Evolutionary conservation across 2,113 vertebrate species (phyloP), one percentile per base, ranked within the genome.

Genomic region (Marcusenius ussheri): DNA sequence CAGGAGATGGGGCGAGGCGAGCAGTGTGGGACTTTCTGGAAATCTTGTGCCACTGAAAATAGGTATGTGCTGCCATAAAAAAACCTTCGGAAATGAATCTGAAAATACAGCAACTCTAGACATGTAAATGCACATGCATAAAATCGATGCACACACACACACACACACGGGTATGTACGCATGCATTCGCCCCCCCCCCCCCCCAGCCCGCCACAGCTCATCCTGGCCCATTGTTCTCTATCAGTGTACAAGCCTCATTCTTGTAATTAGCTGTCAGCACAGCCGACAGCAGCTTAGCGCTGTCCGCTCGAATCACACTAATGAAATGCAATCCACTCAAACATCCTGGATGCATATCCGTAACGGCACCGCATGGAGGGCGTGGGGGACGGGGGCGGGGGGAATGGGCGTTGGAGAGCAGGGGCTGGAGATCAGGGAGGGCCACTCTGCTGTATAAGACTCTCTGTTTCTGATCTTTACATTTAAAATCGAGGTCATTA

Each of bases 181-280:
- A 89, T 31, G 24, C 88, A 83, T 74, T 11, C 35, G 4, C 39
- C 66, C 50, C 35, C 84, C 94, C 50, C 35, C 84, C 94, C 93
- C 92, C 94, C 94, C 27, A 92, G 93, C 94, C 58, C 94, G 92
- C 92, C 91, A 87, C 91, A 58, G 94, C 94, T 95, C 95, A 95
- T 96, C 94, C 93, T 95, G 95, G 95, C 96, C 96, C 96, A 97
- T 96, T 97, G 97, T 98, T 98, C 96, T 96, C 97, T 96, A 97
- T 96, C 93, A 96, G 94, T 96, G 96, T 96, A 97, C 96, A 96
- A 96, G 94, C 95, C 97, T 98, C 97, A 98, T 97, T 97, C 96
- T 96, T 97, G 97, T 99, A 99, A 99, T 99, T 99, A 99, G 97
- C 97, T 98, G 98, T 98, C 98, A 98, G 97, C 96, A 93, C 95